These are phyloP conservation scores for Anoplius nigerrimus DNA, from an alignment of 2,888 invertebrate genomes.

Conservation along the genomic window DNA sequence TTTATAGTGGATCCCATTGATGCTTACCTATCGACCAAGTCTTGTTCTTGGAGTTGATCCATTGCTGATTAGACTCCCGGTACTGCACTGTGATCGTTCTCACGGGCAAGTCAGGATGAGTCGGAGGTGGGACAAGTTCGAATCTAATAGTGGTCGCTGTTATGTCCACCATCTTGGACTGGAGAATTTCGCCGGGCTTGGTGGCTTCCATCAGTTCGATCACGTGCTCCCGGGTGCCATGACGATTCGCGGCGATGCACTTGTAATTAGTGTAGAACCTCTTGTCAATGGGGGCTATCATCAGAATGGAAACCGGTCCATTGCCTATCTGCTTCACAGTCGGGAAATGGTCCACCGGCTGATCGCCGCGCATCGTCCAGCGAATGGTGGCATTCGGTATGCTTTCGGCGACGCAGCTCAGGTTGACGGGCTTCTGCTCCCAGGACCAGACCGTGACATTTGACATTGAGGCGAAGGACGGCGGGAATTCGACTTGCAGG, in stretches of 20 bases:
- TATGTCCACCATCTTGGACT: conserved; percentile 82
- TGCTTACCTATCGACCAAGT: conserved; percentile 59
- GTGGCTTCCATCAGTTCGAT: conserved; percentile 86
- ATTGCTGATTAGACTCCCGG: conserved; percentile 82
- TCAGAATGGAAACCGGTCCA: conserved; percentile 84
- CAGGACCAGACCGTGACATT: conserved; percentile 88
- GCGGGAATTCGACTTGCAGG: conserved; percentile 87
- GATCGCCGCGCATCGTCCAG: conserved; percentile 80
- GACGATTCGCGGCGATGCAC: conserved; percentile 87
- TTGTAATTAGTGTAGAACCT: conserved; percentile 85
- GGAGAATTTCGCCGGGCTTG: conserved; percentile 81
- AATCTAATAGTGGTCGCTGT: conserved; percentile 92
- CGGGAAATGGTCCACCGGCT: conserved; percentile 72
- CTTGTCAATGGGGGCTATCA: conserved; percentile 81
- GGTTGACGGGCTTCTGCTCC: conserved; percentile 87
- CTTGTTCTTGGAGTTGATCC: conserved; percentile 81
- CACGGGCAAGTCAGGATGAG: conserved; percentile 86
- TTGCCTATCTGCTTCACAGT: conserved; percentile 78
- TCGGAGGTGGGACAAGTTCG: conserved; percentile 84
- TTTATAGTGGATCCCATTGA: too few species aligned
- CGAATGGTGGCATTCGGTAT: conserved; percentile 94
- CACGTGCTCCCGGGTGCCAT: conserved; percentile 82
- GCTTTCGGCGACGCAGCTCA: conserved; percentile 91
- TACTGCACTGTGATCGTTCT: conserved; percentile 86
- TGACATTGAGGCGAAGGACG: conserved; percentile 85